Evolutionary conservation across 2,888 invertebrate genomes (phyloP).

Genomic region (Frankliniella intonsa): DNA sequence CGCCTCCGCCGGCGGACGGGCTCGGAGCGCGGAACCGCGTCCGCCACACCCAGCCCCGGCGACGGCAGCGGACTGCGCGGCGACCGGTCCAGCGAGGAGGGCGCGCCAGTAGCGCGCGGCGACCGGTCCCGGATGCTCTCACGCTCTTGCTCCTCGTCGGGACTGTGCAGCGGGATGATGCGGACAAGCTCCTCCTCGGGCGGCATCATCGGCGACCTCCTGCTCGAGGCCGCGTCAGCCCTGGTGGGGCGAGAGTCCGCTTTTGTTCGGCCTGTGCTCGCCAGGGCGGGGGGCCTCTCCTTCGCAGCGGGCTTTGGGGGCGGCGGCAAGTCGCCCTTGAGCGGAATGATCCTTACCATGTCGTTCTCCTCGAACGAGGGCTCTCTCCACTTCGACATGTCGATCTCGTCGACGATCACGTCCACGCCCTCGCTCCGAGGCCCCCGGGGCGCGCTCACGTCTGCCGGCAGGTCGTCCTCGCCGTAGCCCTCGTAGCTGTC

Average conservation of each 20-base stretch:
- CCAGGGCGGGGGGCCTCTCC: background rate
- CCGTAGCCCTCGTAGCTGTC: conserved; percentile 21
- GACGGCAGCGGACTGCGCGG: conserved; percentile 8
- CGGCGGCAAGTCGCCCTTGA: background rate
- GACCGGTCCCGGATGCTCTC: background rate
- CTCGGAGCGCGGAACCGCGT: background rate
- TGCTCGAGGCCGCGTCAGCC: background rate
- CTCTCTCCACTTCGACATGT: conserved; percentile 7
- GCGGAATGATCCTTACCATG: conserved; percentile 2
- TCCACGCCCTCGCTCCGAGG: background rate
- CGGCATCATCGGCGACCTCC: conserved; percentile 9
- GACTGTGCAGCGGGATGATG: conserved; percentile 9
- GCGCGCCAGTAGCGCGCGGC: background rate
- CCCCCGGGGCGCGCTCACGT: background rate
- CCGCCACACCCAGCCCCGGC: background rate
- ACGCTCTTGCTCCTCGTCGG: background rate
- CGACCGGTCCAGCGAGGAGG: background rate
- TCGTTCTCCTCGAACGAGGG: conserved; percentile 15
- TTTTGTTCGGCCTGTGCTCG: background rate
- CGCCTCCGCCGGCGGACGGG: background rate
- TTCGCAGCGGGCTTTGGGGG: background rate
- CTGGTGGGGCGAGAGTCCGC: background rate
- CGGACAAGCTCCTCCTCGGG: conserved; percentile 1
- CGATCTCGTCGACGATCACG: conserved; percentile 12
- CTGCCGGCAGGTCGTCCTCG: background rate